Conservation (phyloP, 1,140 invertebrate genomes). For the Hycleus phaleratus region DNA sequence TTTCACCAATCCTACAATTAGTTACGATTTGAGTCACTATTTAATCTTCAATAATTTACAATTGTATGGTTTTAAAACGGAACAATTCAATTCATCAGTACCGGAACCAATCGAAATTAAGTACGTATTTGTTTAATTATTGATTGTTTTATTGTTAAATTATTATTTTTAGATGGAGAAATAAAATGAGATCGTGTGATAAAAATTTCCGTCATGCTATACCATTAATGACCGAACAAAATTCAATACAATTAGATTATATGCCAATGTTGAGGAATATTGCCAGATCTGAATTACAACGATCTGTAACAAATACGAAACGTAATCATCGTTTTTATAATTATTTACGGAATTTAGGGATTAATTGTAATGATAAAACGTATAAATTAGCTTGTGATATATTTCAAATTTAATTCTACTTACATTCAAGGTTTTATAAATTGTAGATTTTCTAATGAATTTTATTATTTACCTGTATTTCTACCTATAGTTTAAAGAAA, state of each 20-base stretch:
- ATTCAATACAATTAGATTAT: slow-evolving; percentile 44
- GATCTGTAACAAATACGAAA: slow-evolving; percentile 43
- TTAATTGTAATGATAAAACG: slow-evolving; percentile 25
- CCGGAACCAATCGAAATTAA: slow-evolving; percentile 21
- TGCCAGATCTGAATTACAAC: slow-evolving; percentile 47
- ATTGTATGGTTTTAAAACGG: slow-evolving; percentile 13
- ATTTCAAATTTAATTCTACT: slow-evolving; percentile 9
- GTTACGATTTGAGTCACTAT: slow-evolving; percentile 19
- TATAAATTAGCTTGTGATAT: slow-evolving; percentile 24
- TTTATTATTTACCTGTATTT: no score
- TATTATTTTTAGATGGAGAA: slow-evolving; percentile 30
- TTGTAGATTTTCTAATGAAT: no score
- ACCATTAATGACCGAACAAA: slow-evolving; percentile 18
- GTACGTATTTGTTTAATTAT: slow-evolving; percentile 15
- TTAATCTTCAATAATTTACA: slow-evolving; percentile 23
- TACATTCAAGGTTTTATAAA: no score
- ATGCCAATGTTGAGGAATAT: slow-evolving; percentile 49
- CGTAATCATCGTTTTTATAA: slow-evolving; percentile 55
- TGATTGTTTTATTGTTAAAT: background rate
- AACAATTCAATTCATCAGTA: slow-evolving; percentile 17
- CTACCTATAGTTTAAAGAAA: no score
- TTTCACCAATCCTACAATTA: background rate
- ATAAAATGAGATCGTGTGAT: slow-evolving; percentile 24
- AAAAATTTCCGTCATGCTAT: slow-evolving; percentile 19
- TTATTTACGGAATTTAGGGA: slow-evolving; percentile 42